Base-by-base conservation (phyloP, 1,140 invertebrate genomes). In the Procambarus clarkii region DNA sequence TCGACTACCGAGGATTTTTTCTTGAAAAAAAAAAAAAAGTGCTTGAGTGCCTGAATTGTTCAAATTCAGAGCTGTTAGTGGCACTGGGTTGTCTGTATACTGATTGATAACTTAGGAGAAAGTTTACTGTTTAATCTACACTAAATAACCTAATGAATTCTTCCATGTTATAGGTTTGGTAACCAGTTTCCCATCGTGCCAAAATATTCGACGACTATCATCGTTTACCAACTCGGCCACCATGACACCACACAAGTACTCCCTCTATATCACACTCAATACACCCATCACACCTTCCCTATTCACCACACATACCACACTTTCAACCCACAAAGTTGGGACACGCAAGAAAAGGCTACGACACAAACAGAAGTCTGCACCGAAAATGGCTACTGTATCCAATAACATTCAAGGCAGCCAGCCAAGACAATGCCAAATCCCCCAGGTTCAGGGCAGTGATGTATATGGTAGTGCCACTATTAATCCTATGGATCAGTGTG, bases 251-350 rank as follows among this genome's bases (percentile, higher is more conserved):
- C 34, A 83, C 58, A 83, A 18, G 3, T 69, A 2, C 58, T 45
- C 11, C 60, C 69, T 44, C 34, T 83, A 44, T 54, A 83, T 24
- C 34, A 83, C 54, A 83, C 81, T 3, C 58, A 69, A 3, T 54
- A 83, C 58, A 83, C 81, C 4, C 60, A 83, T 21, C 81, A 69
- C 58, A 83, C 58, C 2, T 54, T 9, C 81, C 81, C 69, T 60
- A 69, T 54, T 13, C 69, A 46, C 60, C 81, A 83, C 58, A 83
- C 81, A 3, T 83, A 60, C 45, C 46, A 69, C 13, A 83, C 81
- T n/a, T 83, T 54, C 58, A 74, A 8, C 21, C 24, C n/a, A 7
- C 7, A 74, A 34, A 74, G 7, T 74, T 5, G 8, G 24, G 69
- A 74, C 24, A 74, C 34, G 1, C n/a, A 34, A 74, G 7, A 3